Conservation (phyloP, 2,797 vertebrate genomes). For the Meda fulgida region DNA sequence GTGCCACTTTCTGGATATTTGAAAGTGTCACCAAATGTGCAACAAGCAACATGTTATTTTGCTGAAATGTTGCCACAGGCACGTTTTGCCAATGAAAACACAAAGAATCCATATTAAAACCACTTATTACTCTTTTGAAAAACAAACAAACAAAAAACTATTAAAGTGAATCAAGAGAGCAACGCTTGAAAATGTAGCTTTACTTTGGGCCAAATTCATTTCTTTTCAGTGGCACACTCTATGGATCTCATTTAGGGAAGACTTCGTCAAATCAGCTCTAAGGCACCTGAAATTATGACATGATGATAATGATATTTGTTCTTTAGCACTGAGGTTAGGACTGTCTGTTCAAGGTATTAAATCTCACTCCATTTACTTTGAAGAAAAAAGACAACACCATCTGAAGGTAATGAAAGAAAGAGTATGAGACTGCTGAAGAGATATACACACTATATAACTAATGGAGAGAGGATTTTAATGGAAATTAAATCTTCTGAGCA, state of each 20-base stretch:
- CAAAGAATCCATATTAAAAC: background rate
- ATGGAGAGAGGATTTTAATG: background rate
- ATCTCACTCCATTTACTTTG: background rate
- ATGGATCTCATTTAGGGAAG: slow-evolving; percentile 21
- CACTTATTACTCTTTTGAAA: background rate
- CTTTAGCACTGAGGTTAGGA: slow-evolving; percentile 13
- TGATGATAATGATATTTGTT: slow-evolving; percentile 29
- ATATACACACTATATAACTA: background rate
- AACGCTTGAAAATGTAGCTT: background rate
- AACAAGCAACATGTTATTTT: background rate
- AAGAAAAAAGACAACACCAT: slow-evolving; percentile 5
- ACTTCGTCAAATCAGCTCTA: background rate
- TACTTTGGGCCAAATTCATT: slow-evolving; percentile 5
- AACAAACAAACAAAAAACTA: background rate
- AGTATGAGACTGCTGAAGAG: background rate
- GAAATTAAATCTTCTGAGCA: background rate
- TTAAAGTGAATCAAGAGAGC: background rate
- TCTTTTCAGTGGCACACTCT: slow-evolving; percentile 7
- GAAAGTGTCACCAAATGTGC: background rate
- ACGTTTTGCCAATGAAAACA: background rate
- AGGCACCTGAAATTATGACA: slow-evolving; percentile 1
- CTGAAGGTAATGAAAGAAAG: slow-evolving; percentile 21
- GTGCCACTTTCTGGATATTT: background rate
- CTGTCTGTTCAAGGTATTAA: slow-evolving; percentile 1
- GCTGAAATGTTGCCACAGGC: background rate